Evolutionary conservation across 1,140 invertebrate genomes (phyloP), one percentile per base, ranked within the genome.

Genomic region (Meloidogyne chitwoodi): DNA sequence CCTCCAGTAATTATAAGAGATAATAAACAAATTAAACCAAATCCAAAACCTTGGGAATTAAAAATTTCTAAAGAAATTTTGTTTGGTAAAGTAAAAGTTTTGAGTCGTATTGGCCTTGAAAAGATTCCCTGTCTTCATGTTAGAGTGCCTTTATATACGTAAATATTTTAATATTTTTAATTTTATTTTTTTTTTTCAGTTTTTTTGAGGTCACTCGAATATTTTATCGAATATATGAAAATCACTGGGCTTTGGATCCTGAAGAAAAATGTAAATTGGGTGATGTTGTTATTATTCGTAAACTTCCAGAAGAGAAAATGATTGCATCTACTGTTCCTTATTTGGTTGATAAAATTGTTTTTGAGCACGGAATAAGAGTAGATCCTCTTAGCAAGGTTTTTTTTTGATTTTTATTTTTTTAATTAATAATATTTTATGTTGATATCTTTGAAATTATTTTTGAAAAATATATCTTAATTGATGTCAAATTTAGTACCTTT

Each of bases 171-270:
- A 2, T 11, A 4, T 34, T 34, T 68, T 38, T 68, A 29, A 16
- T 22, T n/a, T 5, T 0, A 31, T 68, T 69, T 69, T 69, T 29
- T 10, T 29, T 44, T 41, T 70, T 38, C 5, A 69, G 82, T 27
- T 85, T 83, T 83, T 84, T 81, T 68, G 73, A 68, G 22, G 80
- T 83, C 71, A 75, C 80, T 5, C 79, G 84, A 19, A 82, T 78
- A 14, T 85, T 83, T 62, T 85, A 75, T 69, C 73, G 77, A 26
- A 66, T 63, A 27, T 77, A 69, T 2, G 73, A 73, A 19, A 81
- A 85, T 75, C 80, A 80, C 14, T 85, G 84, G 84, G 84, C 83
- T 12, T 68, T 86, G 4, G 83, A 85, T 67, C 68, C 56, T 16
- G 64, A 74, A 41, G 56, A 34, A n/a, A 56, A 74, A 11, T 75